Base-by-base conservation (phyloP, 2,113 vertebrate species). In the Anoplopoma fimbria region DNA sequence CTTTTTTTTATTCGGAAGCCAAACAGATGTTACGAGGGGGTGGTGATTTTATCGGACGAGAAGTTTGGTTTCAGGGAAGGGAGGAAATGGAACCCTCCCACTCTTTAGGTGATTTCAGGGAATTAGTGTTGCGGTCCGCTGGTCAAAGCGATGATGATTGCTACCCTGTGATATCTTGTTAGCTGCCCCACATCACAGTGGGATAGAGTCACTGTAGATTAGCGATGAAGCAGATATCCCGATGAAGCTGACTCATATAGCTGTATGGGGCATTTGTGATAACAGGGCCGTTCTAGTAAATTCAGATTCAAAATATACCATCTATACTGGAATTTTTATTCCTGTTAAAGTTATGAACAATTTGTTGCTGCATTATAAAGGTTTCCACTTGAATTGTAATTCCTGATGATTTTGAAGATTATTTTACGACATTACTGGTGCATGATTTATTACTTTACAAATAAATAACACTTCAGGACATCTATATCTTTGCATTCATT, bases 1-100 rank as follows among this genome's bases (percentile, higher is more conserved):
- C 87, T 89, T 62, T 88, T 89, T 85, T 84, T 86, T 77, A 77
- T 87, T 89, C 60, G 10, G 53, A 87, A 88, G 53, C 87, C 82
- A 84, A 92, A 87, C 91, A 93, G 91, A 93, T 93, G 93, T 93
- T 91, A 69, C 19, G 36, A 88, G 76, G 88, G 87, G 84, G 84
- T 64, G 83, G 88, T 2, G 55, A 88, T 75, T 85, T 90, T 75
- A 91, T 84, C 74, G 49, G 80, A 85, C 38, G 5, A 81, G 73
- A 84, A 72, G 58, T 77, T 83, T 64, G 72, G 47, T 89, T 91
- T 92, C 69, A 71, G 75, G 70, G 85, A 87, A 89, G 71, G 55
- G 68, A 81, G 87, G 78, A 76, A 88, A 88, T 87, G 79, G 85
- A 91, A 81, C 73, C 75, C 33, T 61, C 79, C 69, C 61, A 25